A percentile compares a stretch with the other conserved stretches of the same genome.
Evolutionary conservation across 2,888 invertebrate species (phyloP).

Genomic region (Teleogryllus oceanicus): DNA sequence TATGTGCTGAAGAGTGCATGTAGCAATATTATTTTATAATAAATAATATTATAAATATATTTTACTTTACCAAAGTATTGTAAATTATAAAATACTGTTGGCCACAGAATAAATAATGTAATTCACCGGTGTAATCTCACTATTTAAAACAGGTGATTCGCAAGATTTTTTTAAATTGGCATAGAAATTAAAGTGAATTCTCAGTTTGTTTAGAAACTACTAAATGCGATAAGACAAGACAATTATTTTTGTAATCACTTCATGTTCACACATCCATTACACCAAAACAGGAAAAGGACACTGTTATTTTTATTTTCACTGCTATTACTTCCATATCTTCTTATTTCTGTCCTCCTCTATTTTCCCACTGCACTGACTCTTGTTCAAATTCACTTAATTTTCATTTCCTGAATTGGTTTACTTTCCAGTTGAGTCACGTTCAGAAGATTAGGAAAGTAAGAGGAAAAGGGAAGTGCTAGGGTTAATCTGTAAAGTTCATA

Average conservation of each 20-base stretch:
- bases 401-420: neutral
- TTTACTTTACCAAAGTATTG: too few species aligned
- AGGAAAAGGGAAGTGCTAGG: neutral
- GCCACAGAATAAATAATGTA: too few species aligned
- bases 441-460: neutral
- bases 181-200: neutral
- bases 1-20: slow-evolving; percentile 2
- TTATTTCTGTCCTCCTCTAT: neutral
- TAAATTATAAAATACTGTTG: too few species aligned
- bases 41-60: neutral
- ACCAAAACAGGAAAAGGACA: neutral
- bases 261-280: slow-evolving; percentile 22
- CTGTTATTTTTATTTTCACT: neutral
- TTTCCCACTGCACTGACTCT: neutral
- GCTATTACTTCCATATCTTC: neutral
- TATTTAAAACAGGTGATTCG: too few species aligned
- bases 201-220: neutral
- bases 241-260: slow-evolving; percentile 19
- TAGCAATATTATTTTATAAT: neutral
- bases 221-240: neutral
- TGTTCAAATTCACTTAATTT: neutral
- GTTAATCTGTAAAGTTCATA: neutral
- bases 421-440: neutral
- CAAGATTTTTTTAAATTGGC: too few species aligned
- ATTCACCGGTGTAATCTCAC: too few species aligned